Evolutionary conservation across 2,888 invertebrate species (phyloP).

Genomic region (Lasioglossum villosulum): DNA sequence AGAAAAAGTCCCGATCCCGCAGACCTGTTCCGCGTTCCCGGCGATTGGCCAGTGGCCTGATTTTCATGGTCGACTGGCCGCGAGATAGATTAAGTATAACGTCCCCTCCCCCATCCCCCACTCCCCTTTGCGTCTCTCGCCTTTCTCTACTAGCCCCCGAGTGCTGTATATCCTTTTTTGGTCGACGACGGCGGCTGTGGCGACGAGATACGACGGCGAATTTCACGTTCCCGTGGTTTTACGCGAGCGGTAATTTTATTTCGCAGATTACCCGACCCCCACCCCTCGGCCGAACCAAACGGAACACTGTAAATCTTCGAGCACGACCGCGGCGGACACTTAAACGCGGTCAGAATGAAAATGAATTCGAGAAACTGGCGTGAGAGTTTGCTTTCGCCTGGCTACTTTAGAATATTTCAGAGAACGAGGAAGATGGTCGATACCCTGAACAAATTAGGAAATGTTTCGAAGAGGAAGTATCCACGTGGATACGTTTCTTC

Average conservation of each 20-base stretch:
- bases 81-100: conserved; percentile 66
- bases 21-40: conserved; percentile 62
- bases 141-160: neutral
- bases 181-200: conserved; percentile 3
- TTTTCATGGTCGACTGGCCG: conserved; percentile 72
- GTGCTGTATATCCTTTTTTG: neutral
- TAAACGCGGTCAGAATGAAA: neutral
- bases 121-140: conserved; percentile 32
- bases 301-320: neutral
- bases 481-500: no score
- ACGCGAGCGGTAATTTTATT: neutral
- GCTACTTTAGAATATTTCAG: neutral
- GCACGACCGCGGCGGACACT: neutral
- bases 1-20: conserved; percentile 64
- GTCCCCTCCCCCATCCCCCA: neutral
- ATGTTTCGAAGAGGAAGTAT: no score
- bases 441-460: no score
- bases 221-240: conserved; percentile 47
- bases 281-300: neutral
- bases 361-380: neutral
- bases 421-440: neutral
- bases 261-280: neutral
- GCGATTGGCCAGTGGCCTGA: conserved; percentile 78
- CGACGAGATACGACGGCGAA: conserved; percentile 40
- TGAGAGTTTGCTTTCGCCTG: neutral